These are phyloP conservation scores for Lepidotrigona ventralis DNA, from an alignment of 1,140 invertebrate genomes.

Conservation along the genomic window DNA sequence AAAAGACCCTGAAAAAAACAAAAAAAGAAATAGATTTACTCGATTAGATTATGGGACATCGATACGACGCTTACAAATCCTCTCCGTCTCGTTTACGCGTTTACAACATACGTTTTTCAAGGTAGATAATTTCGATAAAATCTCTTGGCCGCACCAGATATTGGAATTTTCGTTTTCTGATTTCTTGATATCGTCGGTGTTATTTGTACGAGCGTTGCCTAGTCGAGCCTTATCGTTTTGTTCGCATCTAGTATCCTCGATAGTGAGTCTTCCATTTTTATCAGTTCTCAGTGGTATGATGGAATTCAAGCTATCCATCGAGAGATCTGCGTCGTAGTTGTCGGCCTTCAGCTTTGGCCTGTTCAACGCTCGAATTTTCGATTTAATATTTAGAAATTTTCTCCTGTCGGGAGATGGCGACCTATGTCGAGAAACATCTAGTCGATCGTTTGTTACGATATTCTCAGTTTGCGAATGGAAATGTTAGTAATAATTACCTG, in stretches of 20 bases:
- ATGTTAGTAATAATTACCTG: slow-evolving; percentile 57
- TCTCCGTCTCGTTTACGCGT: too few relatives aligned
- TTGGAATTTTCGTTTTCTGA: slow-evolving; percentile 45
- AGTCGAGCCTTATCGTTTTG: slow-evolving; percentile 4
- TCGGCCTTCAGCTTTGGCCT: slow-evolving; percentile 66
- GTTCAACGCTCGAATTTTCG: slow-evolving; percentile 62
- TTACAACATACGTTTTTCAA: slow-evolving; percentile 71
- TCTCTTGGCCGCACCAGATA: slow-evolving; percentile 73
- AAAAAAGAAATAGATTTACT: neutral
- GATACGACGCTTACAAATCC: too few relatives aligned
- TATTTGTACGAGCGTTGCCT: neutral
- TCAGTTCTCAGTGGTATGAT: slow-evolving; percentile 70
- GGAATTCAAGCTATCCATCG: slow-evolving; percentile 75
- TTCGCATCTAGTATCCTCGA: slow-evolving; percentile 45
- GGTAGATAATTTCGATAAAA: slow-evolving; percentile 73
- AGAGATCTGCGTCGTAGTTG: slow-evolving; percentile 72
- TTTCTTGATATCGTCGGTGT: slow-evolving; percentile 20
- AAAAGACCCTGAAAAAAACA: slow-evolving; percentile 72
- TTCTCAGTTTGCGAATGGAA: neutral
- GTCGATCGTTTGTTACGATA: neutral
- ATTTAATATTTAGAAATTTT: slow-evolving; percentile 66
- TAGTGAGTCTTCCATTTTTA: slow-evolving; percentile 68
- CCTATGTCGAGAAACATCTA: slow-evolving; percentile 32
- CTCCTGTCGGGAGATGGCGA: slow-evolving; percentile 73
- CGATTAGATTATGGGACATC: neutral